phyloP scores from a whole-genome alignment of 2,888 invertebrate genomes.

The Phaonia tiefii region DNA sequence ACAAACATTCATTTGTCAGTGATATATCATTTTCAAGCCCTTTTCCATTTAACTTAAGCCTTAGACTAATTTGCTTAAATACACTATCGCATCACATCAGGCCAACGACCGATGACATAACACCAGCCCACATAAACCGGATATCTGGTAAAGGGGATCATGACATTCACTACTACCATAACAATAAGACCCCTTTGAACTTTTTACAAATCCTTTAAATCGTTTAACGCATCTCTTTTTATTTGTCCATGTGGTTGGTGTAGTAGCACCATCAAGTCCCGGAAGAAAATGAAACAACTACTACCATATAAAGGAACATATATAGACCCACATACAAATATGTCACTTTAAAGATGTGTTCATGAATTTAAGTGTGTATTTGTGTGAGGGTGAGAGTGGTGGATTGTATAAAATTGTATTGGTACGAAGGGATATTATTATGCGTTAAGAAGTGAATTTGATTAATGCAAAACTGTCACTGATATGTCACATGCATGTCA shows the following conservation, averaged over 20 bases:
- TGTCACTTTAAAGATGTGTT: conserved; percentile 12
- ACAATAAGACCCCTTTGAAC: conserved; percentile 35
- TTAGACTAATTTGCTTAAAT: conserved; percentile 58
- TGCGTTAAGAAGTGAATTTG: conserved; percentile 79
- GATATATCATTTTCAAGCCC: conserved; percentile 1
- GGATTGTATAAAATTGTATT: conserved; percentile 10
- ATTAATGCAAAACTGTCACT: conserved; percentile 82
- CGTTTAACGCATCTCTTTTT: conserved; percentile 51
- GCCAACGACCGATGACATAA: background rate
- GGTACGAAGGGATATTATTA: conserved; percentile 30
- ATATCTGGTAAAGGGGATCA: conserved; percentile 57
- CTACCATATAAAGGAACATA: background rate
- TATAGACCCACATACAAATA: conserved; percentile 13
- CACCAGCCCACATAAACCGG: conserved; percentile 59
- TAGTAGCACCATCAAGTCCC: conserved; percentile 52
- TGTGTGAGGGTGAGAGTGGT: conserved; percentile 17
- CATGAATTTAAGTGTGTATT: conserved; percentile 2
- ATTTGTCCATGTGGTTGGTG: conserved; percentile 3
- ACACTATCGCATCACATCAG: conserved; percentile 47
- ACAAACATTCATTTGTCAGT: background rate
- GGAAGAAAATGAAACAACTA: conserved; percentile 57
- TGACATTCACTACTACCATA: conserved; percentile 15
- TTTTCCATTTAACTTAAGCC: conserved; percentile 12
- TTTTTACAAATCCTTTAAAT: conserved; percentile 47
- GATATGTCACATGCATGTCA: conserved; percentile 82